A percentile compares a stretch with the other conserved stretches of the same genome.
Evolutionary conservation across 1,140 invertebrate species (phyloP).

Genomic region (Drosophila sulfurigaster): DNA sequence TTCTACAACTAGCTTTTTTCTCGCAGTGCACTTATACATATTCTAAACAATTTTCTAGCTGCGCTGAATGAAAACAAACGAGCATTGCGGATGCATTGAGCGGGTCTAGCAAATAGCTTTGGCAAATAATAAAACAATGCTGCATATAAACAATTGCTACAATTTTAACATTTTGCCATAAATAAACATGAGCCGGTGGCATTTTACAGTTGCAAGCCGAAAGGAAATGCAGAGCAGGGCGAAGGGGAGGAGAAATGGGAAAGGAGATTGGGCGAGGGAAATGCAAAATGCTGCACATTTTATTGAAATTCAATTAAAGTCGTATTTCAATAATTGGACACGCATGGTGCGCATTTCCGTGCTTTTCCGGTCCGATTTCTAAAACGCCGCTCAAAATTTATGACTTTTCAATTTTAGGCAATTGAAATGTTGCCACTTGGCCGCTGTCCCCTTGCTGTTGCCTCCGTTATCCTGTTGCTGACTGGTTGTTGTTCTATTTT

Average conservation of each 20-base stretch:
- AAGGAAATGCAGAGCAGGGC: constrained; percentile 32
- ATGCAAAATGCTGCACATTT: constrained; percentile 76
- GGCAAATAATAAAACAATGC: constrained; percentile 74
- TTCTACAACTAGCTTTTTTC: background rate
- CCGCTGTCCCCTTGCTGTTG: constrained; percentile 27
- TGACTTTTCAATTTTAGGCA: constrained; percentile 74
- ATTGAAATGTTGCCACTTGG: constrained; percentile 80
- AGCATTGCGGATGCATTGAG: constrained; percentile 20
- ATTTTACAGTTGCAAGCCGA: constrained; percentile 22
- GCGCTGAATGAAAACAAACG: constrained; percentile 14
- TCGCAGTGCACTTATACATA: constrained; percentile 29
- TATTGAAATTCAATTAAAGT: constrained; percentile 84
- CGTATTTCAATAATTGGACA: constrained; percentile 83
- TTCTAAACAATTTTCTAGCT: constrained; percentile 62
- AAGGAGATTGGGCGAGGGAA: constrained; percentile 12
- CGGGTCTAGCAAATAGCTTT: constrained; percentile 54
- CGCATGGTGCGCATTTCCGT: constrained; percentile 81
- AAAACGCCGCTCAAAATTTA: constrained; percentile 73
- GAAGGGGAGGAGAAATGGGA: too few relatives aligned
- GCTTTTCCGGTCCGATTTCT: constrained; percentile 54
- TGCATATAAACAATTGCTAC: constrained; percentile 61
- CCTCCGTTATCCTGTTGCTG: constrained; percentile 14
- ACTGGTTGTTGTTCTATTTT: constrained; percentile 5
- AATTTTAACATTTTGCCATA: constrained; percentile 76
- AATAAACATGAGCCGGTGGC: constrained; percentile 75